phyloP scores from a whole-genome alignment of 2,113 vertebrate genomes.

The Lycaon pictus region DNA sequence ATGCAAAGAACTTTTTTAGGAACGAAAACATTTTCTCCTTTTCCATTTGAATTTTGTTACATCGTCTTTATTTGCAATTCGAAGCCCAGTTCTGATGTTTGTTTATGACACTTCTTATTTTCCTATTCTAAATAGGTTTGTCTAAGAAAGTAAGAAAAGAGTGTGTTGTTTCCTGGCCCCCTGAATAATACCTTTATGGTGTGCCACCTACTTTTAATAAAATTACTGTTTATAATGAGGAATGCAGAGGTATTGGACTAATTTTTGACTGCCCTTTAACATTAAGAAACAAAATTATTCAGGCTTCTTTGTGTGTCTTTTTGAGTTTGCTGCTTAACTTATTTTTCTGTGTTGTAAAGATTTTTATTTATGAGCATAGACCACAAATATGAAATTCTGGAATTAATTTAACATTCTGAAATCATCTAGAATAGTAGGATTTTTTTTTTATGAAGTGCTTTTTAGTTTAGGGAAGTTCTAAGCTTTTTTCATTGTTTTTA shows the following conservation, averaged over 20 bases:
- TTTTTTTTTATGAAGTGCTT: not conserved
- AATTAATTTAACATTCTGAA: conserved; percentile 5
- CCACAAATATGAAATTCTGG: not conserved
- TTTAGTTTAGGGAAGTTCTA: conserved; percentile 2
- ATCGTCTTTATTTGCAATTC: not conserved
- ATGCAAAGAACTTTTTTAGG: not conserved
- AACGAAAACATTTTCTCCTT: not conserved
- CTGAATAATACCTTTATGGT: not conserved
- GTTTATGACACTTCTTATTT: not conserved
- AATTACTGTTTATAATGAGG: not conserved
- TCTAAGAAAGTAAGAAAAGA: not conserved
- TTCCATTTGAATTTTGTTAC: conserved; percentile 27
- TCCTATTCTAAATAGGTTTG: not conserved
- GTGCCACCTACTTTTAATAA: not conserved
- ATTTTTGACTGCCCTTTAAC: not conserved
- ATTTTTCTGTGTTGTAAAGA: conserved; percentile 22
- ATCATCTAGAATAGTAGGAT: not conserved
- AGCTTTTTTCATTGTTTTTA: not conserved
- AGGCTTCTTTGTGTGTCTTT: not conserved
- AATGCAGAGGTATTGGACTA: not conserved
- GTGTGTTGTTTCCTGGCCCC: not conserved
- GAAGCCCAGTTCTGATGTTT: not conserved
- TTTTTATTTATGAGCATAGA: not conserved
- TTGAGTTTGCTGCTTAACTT: not conserved
- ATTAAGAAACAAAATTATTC: not conserved